These are phyloP conservation scores for Agrochola lychnidis DNA, from an alignment of 2,888 invertebrate genomes.

Conservation along the genomic window DNA sequence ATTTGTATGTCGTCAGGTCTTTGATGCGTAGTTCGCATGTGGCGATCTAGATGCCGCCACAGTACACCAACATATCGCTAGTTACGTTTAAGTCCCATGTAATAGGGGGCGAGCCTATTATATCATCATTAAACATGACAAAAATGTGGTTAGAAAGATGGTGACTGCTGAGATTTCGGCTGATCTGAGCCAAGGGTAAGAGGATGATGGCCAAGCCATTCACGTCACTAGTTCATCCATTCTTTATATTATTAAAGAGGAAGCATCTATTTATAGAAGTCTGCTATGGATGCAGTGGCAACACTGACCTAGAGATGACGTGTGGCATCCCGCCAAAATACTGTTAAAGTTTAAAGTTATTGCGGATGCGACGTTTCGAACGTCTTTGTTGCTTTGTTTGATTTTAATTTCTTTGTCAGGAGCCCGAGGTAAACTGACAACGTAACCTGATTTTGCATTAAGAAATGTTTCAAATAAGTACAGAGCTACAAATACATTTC, in stretches of 20 bases:
- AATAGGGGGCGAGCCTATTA: no score
- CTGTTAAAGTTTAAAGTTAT: slow-evolving; percentile 2
- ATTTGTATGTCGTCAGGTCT: no score
- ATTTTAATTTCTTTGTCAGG: neutral
- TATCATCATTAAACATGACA: neutral
- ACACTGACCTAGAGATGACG: slow-evolving; percentile 63
- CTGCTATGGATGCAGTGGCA: slow-evolving; percentile 45
- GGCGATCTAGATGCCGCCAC: no score
- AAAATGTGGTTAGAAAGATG: neutral
- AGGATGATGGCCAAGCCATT: no score
- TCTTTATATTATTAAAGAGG: slow-evolving; percentile 22
- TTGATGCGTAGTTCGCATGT: no score
- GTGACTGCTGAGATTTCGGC: neutral
- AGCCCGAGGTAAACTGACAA: neutral
- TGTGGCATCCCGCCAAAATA: slow-evolving; percentile 58
- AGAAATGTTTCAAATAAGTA: no score
- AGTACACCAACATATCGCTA: no score
- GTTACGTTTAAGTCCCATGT: no score
- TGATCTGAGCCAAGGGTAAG: no score
- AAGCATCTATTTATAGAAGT: slow-evolving; percentile 37
- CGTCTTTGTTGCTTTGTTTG: slow-evolving; percentile 23
- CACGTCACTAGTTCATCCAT: neutral
- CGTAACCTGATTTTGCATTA: neutral
- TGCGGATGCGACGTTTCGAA: neutral
- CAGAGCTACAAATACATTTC: no score